Evolutionary conservation across 2,797 vertebrate genomes (phyloP).

Genomic region (Poecilia picta): DNA sequence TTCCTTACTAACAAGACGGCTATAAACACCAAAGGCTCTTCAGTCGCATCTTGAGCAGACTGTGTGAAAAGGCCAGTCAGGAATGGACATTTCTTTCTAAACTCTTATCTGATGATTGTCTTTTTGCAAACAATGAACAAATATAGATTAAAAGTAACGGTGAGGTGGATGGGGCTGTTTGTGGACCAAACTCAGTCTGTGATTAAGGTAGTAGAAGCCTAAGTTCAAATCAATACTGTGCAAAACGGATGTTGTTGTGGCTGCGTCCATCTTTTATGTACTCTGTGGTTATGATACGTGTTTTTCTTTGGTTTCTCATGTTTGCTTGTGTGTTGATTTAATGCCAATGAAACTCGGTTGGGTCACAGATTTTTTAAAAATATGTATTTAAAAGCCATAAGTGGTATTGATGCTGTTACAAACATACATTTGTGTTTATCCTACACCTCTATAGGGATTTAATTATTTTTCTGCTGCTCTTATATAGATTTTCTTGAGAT

Average conservation of each 20-base stretch:
- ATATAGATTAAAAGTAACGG: neutral
- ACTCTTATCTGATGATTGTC: neutral
- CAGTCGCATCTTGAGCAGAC: neutral
- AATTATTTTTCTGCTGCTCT: slow-evolving; percentile 31
- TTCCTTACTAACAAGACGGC: neutral
- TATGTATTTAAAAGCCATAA: slow-evolving; percentile 39
- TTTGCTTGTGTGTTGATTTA: neutral
- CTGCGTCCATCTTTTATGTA: neutral
- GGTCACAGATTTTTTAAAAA: neutral
- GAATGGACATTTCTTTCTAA: slow-evolving; percentile 1
- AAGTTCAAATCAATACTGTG: neutral
- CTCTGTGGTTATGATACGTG: neutral
- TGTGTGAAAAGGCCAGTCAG: slow-evolving; percentile 9
- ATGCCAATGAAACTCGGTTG: neutral
- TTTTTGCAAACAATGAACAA: neutral
- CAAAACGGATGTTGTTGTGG: neutral
- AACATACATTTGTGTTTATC: slow-evolving; percentile 14
- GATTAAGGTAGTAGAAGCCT: neutral
- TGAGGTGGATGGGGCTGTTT: neutral
- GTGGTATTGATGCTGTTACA: slow-evolving; percentile 9
- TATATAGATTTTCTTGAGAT: slow-evolving; percentile 17
- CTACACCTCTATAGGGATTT: slow-evolving; percentile 30
- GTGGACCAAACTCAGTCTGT: neutral
- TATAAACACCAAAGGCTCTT: slow-evolving; percentile 4
- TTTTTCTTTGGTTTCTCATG: slow-evolving; percentile 6